These are phyloP conservation scores for Zelleria hepariella DNA, from an alignment of 2,888 invertebrate species.

Conservation along the genomic window DNA sequence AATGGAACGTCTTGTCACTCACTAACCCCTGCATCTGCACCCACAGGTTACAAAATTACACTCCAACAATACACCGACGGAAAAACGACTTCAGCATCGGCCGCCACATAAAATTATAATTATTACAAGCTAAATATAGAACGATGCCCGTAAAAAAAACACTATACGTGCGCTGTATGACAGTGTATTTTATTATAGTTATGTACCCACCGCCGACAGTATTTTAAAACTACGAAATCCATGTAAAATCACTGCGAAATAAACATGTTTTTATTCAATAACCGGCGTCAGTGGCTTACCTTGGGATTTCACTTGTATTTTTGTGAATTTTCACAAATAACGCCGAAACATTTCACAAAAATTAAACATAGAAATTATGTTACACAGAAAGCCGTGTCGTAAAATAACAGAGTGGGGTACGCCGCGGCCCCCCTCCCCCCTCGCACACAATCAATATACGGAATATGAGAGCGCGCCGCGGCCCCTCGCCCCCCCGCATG, in stretches of 20 bases:
- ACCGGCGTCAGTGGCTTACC: slow-evolving; percentile 55
- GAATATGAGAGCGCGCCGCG: slow-evolving; percentile 70
- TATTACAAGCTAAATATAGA: slow-evolving; percentile 73
- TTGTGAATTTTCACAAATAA: slow-evolving; percentile 68
- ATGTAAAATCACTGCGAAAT: slow-evolving; percentile 51
- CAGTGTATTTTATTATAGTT: slow-evolving; percentile 59
- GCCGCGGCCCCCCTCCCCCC: slow-evolving; percentile 69
- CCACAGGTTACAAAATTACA: slow-evolving; percentile 27
- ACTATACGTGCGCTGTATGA: slow-evolving; percentile 73
- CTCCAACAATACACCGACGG: slow-evolving; percentile 54
- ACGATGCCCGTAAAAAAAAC: slow-evolving; percentile 72
- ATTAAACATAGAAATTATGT: slow-evolving; percentile 66
- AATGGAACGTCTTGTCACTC: slow-evolving; percentile 77
- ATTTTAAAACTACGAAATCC: slow-evolving; percentile 62
- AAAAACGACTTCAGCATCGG: slow-evolving; percentile 63
- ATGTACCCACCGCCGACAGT: slow-evolving; percentile 68
- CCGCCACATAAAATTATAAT: slow-evolving; percentile 73
- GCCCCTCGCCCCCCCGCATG: slow-evolving; percentile 70
- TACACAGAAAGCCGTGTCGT: slow-evolving; percentile 74
- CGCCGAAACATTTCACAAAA: slow-evolving; percentile 72
- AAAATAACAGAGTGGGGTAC: slow-evolving; percentile 73
- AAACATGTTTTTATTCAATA: slow-evolving; percentile 27
- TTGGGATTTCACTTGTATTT: slow-evolving; percentile 58
- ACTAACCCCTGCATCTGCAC: slow-evolving; percentile 72
- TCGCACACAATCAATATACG: slow-evolving; percentile 73